Evolutionary conservation across 1,140 invertebrate species (phyloP).

Genomic region (Ceratina calcarata): DNA sequence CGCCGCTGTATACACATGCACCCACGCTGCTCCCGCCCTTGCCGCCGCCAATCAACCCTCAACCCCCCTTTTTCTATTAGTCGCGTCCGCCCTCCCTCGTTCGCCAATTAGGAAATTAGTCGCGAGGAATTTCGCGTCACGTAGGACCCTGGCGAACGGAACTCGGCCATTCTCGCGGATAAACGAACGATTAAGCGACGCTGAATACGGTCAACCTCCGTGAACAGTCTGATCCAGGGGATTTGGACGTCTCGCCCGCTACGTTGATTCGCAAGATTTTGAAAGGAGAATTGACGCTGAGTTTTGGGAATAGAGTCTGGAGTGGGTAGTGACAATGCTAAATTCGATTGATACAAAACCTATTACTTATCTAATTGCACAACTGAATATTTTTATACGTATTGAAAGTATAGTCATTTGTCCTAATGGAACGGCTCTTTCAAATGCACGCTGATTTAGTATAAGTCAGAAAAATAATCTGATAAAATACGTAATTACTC

Average conservation of each 20-base stretch:
- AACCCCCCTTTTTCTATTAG: background rate
- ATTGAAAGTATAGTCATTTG: too few species aligned
- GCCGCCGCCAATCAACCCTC: background rate
- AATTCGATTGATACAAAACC: too few species aligned
- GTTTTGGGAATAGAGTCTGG: background rate
- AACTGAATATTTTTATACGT: background rate
- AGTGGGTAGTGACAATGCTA: background rate
- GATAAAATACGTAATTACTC: too few species aligned
- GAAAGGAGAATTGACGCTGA: background rate
- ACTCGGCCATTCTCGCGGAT: background rate
- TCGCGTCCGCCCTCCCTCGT: too few species aligned
- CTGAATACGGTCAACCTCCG: background rate
- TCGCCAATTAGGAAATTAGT: conserved; percentile 17
- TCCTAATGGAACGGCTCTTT: too few species aligned
- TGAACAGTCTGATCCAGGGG: background rate
- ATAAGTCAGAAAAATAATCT: too few species aligned
- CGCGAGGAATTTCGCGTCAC: background rate
- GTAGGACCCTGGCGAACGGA: background rate
- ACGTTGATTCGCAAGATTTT: background rate
- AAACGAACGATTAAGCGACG: conserved; percentile 1
- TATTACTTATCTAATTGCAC: background rate
- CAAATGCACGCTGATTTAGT: too few species aligned
- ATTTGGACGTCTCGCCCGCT: background rate
- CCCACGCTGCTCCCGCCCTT: background rate
- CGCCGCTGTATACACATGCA: conserved; percentile 4